These are phyloP conservation scores for Cuniculus paca DNA, from an alignment of 2,797 vertebrate species.

Conservation along the genomic window DNA sequence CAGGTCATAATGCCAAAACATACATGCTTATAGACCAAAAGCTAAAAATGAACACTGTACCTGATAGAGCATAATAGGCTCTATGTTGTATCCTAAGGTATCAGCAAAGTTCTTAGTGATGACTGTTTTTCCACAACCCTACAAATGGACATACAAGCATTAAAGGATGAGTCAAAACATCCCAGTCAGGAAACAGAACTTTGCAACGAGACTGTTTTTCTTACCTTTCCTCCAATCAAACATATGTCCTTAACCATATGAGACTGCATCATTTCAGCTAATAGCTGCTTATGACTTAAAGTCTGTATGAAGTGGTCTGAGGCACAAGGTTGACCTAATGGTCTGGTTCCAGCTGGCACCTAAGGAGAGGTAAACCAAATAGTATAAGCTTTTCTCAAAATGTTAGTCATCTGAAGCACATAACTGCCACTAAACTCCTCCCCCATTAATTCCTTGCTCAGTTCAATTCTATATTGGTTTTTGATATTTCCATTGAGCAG, in stretches of 20 bases:
- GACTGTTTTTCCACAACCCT: constrained; percentile 98
- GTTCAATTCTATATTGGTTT: constrained; percentile 2
- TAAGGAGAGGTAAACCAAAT: constrained; percentile 79
- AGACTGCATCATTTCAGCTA: constrained; percentile 98
- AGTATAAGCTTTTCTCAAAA: constrained; percentile 59
- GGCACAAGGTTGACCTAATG: constrained; percentile 83
- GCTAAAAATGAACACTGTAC: constrained; percentile 85
- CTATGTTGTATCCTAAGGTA: constrained; percentile 94
- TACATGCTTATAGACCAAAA: background rate
- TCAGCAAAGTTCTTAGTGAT: constrained; percentile 95
- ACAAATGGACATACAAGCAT: constrained; percentile 73
- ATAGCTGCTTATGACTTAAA: constrained; percentile 92
- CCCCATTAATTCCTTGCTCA: background rate
- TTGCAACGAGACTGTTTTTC: background rate
- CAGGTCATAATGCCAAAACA: background rate
- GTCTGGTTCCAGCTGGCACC: constrained; percentile 93
- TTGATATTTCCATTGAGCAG: constrained; percentile 22
- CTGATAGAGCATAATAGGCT: constrained; percentile 98
- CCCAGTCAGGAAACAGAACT: background rate
- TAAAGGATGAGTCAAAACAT: constrained; percentile 50
- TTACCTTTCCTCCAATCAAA: constrained; percentile 97
- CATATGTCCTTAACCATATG: constrained; percentile 98
- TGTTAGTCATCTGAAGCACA: constrained; percentile 35
- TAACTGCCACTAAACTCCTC: background rate
- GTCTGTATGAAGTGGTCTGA: constrained; percentile 93